Evolutionary conservation across 2,888 invertebrate species (phyloP).

Genomic region (Meganola albula): DNA sequence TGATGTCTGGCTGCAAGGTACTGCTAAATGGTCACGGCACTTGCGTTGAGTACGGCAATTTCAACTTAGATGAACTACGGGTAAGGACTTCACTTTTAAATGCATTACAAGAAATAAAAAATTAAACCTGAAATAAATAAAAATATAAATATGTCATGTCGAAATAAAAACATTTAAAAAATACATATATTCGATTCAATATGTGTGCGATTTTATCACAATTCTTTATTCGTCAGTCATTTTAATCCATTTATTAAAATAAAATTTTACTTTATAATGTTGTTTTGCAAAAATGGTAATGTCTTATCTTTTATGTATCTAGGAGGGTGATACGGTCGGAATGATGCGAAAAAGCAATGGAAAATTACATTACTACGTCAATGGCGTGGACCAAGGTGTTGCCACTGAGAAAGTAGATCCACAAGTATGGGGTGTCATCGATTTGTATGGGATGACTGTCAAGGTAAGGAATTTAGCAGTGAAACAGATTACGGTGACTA

Average conservation of each 20-base stretch:
- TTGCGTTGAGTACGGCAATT: constrained; percentile 91
- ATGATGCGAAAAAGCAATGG: constrained; percentile 92
- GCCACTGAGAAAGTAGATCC: constrained; percentile 89
- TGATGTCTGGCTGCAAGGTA: constrained; percentile 98
- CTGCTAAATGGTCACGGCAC: constrained; percentile 97
- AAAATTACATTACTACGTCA: constrained; percentile 94
- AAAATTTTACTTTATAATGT: too few species aligned
- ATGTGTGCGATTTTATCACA: too few species aligned
- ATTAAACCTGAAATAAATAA: too few species aligned
- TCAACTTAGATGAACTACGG: constrained; percentile 94
- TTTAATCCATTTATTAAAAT: too few species aligned
- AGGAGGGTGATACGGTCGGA: constrained; percentile 95
- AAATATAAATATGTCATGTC: too few species aligned
- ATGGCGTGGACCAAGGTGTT: constrained; percentile 94
- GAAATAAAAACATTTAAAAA: too few species aligned
- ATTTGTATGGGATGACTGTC: constrained; percentile 96
- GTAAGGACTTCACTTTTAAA: constrained; percentile 70
- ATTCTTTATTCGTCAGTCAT: too few species aligned
- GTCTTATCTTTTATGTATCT: constrained; percentile 14
- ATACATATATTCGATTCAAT: too few species aligned
- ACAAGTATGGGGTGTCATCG: constrained; percentile 95
- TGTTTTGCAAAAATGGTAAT: not conserved
- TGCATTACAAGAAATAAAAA: too few species aligned
- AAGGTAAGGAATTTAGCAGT: constrained; percentile 54
- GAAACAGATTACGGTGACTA: not conserved